Conservation (phyloP, 2,797 vertebrate species). For the Trachurus trachurus region DNA sequence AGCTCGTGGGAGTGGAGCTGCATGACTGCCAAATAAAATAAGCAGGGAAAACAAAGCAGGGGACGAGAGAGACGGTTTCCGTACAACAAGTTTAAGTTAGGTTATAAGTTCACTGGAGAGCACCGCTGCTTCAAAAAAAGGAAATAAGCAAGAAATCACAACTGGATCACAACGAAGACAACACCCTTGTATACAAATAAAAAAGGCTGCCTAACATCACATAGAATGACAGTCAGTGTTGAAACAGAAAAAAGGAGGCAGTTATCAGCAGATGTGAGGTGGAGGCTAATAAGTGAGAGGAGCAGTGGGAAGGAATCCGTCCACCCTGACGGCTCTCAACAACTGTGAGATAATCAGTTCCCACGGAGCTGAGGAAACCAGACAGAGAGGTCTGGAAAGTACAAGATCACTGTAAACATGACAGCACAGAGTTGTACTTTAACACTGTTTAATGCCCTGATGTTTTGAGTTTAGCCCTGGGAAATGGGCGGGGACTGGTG, state of each 20-base stretch:
- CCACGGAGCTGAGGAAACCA: slow-evolving; percentile 22
- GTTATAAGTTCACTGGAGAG: slow-evolving; percentile 2
- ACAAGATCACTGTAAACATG: slow-evolving; percentile 8
- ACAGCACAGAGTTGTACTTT: background rate
- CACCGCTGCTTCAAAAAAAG: background rate
- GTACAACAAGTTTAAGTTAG: background rate
- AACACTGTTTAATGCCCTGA: background rate
- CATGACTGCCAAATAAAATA: slow-evolving; percentile 56
- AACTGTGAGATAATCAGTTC: slow-evolving; percentile 36
- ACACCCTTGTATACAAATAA: background rate
- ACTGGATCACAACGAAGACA: background rate
- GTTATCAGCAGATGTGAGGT: slow-evolving; percentile 9
- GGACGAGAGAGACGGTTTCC: slow-evolving; percentile 2
- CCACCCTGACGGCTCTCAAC: slow-evolving; percentile 40
- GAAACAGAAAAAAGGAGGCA: background rate
- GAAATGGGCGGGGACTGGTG: background rate
- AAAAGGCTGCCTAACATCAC: background rate
- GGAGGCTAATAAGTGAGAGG: background rate
- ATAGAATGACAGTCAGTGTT: background rate
- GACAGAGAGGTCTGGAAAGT: slow-evolving; percentile 17
- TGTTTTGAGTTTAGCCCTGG: slow-evolving; percentile 15
- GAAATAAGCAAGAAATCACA: background rate
- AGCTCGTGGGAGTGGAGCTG: slow-evolving; percentile 21
- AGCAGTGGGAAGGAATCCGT: slow-evolving; percentile 18
- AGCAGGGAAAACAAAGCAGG: slow-evolving; percentile 20